Percentiles rank a stretch among this genome's conserved stretches.
Conservation (phyloP, 1,140 invertebrate genomes). For the Limonius californicus region DNA sequence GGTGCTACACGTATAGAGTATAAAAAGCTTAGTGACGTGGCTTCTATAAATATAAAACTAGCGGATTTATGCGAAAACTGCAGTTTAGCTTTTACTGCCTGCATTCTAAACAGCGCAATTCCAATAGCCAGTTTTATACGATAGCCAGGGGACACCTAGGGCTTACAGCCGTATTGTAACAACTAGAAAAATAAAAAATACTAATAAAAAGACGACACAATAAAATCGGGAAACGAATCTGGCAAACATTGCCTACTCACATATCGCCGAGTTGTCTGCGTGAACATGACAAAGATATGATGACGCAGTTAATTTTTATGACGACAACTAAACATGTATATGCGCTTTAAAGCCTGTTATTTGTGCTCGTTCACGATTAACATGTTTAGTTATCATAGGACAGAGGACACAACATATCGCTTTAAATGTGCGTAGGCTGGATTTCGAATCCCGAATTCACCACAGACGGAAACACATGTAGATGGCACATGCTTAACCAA, state of each 20-base stretch:
- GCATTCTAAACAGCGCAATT: constrained; percentile 18
- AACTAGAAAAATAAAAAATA: constrained; percentile 18
- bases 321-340: constrained; percentile 9
- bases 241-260: constrained; percentile 36
- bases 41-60: constrained; percentile 22
- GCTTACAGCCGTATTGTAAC: neutral
- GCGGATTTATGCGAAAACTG: constrained; percentile 19
- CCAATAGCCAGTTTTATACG: constrained; percentile 16
- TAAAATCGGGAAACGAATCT: constrained; percentile 26
- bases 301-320: constrained; percentile 28
- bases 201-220: constrained; percentile 22
- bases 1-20: constrained; percentile 20
- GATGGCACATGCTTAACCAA: no score
- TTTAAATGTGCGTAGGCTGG: constrained; percentile 28
- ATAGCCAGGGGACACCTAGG: constrained; percentile 2
- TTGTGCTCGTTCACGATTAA: neutral
- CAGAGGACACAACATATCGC: neutral
- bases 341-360: neutral
- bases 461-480: constrained; percentile 20
- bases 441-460: constrained; percentile 23
- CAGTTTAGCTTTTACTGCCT: constrained; percentile 17
- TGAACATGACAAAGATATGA: constrained; percentile 39
- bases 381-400: constrained; percentile 5
- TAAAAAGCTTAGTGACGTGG: constrained; percentile 22
- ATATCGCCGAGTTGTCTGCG: constrained; percentile 42